phyloP scores from a whole-genome alignment of 2,888 invertebrate species.

The Leptinotarsa tumamoca region DNA sequence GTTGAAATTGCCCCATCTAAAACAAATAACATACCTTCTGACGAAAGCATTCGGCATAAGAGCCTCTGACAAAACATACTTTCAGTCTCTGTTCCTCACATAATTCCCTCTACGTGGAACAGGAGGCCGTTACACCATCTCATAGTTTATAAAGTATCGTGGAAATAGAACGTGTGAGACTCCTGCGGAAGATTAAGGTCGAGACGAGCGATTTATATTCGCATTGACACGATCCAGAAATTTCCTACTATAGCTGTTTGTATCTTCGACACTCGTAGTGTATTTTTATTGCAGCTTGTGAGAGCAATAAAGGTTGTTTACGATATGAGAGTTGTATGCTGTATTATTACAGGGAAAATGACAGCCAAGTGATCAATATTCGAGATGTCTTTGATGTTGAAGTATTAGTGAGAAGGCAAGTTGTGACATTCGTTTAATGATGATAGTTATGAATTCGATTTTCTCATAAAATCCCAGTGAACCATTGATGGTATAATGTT shows the following conservation, averaged over 20 bases:
- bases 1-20: too few relatives aligned
- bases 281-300: background rate
- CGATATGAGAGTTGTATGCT: background rate
- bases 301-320: background rate
- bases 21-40: background rate
- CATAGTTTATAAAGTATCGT: background rate
- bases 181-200: background rate
- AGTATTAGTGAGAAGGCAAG: too few relatives aligned
- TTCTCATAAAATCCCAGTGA: too few relatives aligned
- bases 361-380: too few relatives aligned
- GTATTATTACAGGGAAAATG: background rate
- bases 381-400: too few relatives aligned
- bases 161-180: background rate
- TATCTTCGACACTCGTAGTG: background rate
- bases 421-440: too few relatives aligned
- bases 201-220: constrained; percentile 4
- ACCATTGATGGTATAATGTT: too few relatives aligned
- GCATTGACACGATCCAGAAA: constrained; percentile 4
- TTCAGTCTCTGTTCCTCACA: background rate
- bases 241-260: background rate
- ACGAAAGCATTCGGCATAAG: background rate
- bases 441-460: too few relatives aligned
- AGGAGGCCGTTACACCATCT: background rate
- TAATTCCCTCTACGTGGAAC: background rate
- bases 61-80: background rate